Base-by-base conservation (phyloP, 2,797 vertebrate genomes). In the Sebastes miniatus region DNA sequence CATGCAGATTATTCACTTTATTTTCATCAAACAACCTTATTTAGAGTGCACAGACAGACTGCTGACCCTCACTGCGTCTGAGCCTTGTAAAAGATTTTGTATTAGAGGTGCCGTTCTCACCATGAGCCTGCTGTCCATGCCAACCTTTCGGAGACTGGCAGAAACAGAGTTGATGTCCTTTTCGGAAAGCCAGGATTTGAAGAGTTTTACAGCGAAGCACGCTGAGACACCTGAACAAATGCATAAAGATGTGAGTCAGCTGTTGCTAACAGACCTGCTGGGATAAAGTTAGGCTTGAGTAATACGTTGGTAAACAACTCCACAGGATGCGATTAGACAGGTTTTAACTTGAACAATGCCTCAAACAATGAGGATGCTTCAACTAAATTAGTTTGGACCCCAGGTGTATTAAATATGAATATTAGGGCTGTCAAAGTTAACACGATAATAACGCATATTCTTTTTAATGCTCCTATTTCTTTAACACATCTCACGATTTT, bases 111-210 rank as follows among this genome's bases (percentile, higher is more conserved):
- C 73, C 5, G 22, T 75, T 73, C 92, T 93, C 90, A 98, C 97
- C 97, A 99, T 97, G 88, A 99, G 95, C 90, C 98, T 96, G 92
- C 97, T 99, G 92, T 99, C 98, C 97, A 99, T 99, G 94, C 97
- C 97, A 84, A 99, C 98, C 94, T 98, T 99, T 54, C 97, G 95
- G 83, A 98, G 97, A 87, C 96, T 98, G 89, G 88, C 96, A 91
- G 97, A 96, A 27, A 99, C 97, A 8, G 98, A 98, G 88, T 96
- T 97, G 90, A 99, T 98, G 93, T 99, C 98, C 92, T 97, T 99
- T 89, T 99, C 97, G 65, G 97, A 97, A 91, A 99, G 97, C 98
- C 98, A 99, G 4, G 98, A 98, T 95, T 99, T 98, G 94, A 99
- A 99, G 85, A 99, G 96, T 94, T 99, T 99, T 80, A 99, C 97